Evolutionary conservation across 2,888 invertebrate genomes (phyloP), one percentile per base, ranked within the genome.

Genomic region (Lasioglossum marginatum): DNA sequence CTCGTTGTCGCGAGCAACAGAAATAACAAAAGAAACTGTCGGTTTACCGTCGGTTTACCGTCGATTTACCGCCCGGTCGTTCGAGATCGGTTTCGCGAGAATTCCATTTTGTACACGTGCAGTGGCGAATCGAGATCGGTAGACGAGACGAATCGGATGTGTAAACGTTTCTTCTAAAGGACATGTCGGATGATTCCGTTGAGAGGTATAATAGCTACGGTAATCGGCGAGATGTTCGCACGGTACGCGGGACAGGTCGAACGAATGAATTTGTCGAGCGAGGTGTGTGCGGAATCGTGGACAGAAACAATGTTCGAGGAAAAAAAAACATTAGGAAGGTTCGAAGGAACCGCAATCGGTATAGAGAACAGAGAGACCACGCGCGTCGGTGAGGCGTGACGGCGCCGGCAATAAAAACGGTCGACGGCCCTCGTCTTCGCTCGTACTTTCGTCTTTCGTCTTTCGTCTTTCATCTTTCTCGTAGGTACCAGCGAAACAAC

Each of bases 391-490:
- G 91, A 86, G 82, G 94, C 94, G 91, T 93, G 91, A 93, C 94
- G 93, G 91, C 92, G 91, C 90, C 93, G 92, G 93, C 86, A 90
- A 87, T 94, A 94, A 94, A 94, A 90, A 86, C 78, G 37, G 27
- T 71, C 83, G 86, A 79, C 87, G 84, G 77, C 85, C 40, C 82
- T 87, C 70, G 85, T 84, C 87, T 84, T 89, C 86, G 82, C 83
- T 83, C 79, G 92, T 93, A 92, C 94, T 94, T 94, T 94, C 93
- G 94, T 92, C 94, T 94, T 94, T 60, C 60, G 14, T 94, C 94
- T 94, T 94, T 60, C 60, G 14, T 94, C 94, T 94, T 89, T 94
- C 93, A 94, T 94, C 94, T 94, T 89, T 66, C 72, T 77, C 86
- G 77, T 87, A 92, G 92, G 91, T 91, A 83, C 83, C 85, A 82